A percentile compares a stretch with the other conserved stretches of the same genome.
These are phyloP conservation scores for Crotalus viridis DNA, from an alignment of 2,113 vertebrate genomes.

Conservation along the genomic window DNA sequence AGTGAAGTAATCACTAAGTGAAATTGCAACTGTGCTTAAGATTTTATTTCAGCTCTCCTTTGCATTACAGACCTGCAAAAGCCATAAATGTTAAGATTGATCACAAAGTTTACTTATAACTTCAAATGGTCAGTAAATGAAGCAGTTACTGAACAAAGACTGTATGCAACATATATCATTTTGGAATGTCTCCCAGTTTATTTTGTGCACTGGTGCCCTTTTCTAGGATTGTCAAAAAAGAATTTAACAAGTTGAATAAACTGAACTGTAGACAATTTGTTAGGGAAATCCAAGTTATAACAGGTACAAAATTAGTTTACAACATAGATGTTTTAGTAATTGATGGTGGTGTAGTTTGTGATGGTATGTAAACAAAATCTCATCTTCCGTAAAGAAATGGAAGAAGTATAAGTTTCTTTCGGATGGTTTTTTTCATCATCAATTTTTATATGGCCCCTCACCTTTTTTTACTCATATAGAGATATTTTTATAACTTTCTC, in stretches of 20 bases:
- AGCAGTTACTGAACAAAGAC: background rate
- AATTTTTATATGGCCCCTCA: background rate
- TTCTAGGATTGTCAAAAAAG: background rate
- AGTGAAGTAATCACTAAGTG: background rate
- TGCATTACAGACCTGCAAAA: background rate
- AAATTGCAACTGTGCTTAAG: background rate
- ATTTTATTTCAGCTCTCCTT: background rate
- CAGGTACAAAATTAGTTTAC: background rate
- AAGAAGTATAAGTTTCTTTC: no score
- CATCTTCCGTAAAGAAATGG: background rate
- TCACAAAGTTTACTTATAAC: no score
- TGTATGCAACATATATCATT: background rate
- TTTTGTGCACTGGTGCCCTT: background rate
- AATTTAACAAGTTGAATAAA: background rate
- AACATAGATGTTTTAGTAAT: background rate
- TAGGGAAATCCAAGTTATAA: background rate
- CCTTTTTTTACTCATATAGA: conserved; percentile 13
- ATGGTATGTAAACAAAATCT: background rate
- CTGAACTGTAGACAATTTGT: background rate
- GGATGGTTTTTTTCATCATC: background rate
- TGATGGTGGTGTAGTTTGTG: background rate
- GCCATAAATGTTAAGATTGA: background rate
- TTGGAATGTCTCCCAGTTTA: background rate
- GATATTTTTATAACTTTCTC: background rate
- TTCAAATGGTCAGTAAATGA: background rate